phyloP scores from a whole-genome alignment of 2,888 invertebrate genomes.

The Hypolimnas misippus region DNA sequence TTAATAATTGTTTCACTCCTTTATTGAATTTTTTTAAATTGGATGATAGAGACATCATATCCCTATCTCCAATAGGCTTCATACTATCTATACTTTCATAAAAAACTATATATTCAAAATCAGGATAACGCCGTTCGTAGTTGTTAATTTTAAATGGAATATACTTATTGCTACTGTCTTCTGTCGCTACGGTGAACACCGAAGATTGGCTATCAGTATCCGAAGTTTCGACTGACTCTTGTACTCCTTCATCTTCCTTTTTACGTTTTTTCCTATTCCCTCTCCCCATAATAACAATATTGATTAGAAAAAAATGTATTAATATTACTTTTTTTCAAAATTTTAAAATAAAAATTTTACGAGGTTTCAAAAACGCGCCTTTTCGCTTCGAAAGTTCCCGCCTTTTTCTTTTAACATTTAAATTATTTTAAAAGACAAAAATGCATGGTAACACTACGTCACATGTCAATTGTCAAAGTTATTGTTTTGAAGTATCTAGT shows the following conservation, averaged over 20 bases:
- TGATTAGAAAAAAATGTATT: not conserved
- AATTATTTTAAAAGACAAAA: too few species aligned
- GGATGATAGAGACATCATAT: conserved; percentile 17
- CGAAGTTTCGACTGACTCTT: too few species aligned
- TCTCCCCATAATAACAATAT: too few species aligned
- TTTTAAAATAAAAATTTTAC: conserved; percentile 4
- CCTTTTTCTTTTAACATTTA: too few species aligned
- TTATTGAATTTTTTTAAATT: conserved; percentile 19
- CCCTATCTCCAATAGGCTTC: conserved; percentile 12
- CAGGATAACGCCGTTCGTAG: conserved; percentile 17
- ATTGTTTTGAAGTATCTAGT: too few species aligned
- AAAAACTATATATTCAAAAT: conserved; percentile 20
- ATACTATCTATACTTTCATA: conserved; percentile 13
- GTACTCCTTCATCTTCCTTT: too few species aligned
- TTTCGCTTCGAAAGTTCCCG: not conserved
- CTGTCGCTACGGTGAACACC: too few species aligned
- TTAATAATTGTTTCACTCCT: conserved; percentile 19
- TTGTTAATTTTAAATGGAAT: conserved; percentile 5
- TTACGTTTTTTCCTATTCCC: too few species aligned
- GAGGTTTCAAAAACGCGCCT: too few species aligned
- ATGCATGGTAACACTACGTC: too few species aligned
- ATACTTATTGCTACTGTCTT: not conserved
- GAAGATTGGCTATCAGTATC: too few species aligned
- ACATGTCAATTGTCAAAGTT: too few species aligned
- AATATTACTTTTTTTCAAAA: conserved; percentile 4